Percentiles rank a stretch among this genome's conserved stretches.
Evolutionary conservation across 2,113 vertebrate genomes (phyloP).

Genomic region (Eulemur macaco): DNA sequence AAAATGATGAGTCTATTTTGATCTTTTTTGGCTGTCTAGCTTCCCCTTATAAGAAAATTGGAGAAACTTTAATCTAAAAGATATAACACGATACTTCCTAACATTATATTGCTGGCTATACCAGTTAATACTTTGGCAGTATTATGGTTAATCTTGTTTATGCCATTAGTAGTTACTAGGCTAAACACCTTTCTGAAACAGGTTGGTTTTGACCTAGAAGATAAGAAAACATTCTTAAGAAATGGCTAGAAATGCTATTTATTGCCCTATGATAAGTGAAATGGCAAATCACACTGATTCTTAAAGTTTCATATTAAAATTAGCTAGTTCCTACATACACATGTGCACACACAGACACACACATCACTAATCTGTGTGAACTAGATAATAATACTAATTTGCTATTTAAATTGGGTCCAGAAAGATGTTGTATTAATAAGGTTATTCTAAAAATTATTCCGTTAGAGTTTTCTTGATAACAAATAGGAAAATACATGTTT

Average conservation of each 20-base stretch:
- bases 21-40: not conserved
- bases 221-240: constrained; percentile 70
- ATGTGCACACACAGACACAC: not conserved
- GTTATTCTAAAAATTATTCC: constrained; percentile 59
- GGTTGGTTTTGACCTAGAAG: not conserved
- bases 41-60: constrained; percentile 6
- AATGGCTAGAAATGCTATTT: constrained; percentile 44
- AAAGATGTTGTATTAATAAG: constrained; percentile 54
- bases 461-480: constrained; percentile 57
- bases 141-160: not conserved
- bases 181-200: not conserved
- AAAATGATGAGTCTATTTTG: not conserved
- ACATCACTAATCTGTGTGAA: constrained; percentile 33
- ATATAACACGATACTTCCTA: not conserved
- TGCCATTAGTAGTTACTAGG: not conserved
- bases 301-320: constrained; percentile 65
- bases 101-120: not conserved
- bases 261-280: constrained; percentile 49
- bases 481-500: constrained; percentile 57
- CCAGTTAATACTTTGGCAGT: not conserved
- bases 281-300: constrained; percentile 32
- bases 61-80: not conserved
- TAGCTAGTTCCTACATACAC: not conserved
- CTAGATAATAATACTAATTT: constrained; percentile 56
- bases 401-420: constrained; percentile 66